A percentile compares a stretch with the other conserved stretches of the same genome.
Conservation (phyloP, 2,888 invertebrate genomes). For the Orthosia incerta region DNA sequence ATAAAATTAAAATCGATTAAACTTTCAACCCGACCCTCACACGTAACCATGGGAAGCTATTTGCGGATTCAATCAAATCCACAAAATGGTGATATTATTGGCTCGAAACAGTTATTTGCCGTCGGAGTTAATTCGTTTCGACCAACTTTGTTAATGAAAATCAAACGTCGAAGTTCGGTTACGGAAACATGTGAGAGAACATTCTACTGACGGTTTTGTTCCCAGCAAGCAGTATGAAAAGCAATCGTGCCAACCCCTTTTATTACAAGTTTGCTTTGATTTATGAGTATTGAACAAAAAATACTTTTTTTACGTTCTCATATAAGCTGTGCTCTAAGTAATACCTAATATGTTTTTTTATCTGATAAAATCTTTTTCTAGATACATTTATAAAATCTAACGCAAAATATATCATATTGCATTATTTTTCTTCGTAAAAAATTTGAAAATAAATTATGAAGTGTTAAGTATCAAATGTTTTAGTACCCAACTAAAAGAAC, state of each 20-base stretch:
- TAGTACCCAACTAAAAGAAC: not conserved
- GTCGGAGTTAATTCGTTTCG: constrained; percentile 67
- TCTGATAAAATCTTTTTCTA: not conserved
- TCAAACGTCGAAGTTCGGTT: constrained; percentile 61
- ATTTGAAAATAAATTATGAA: not conserved
- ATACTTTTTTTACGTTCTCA: constrained; percentile 1
- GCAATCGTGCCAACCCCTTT: constrained; percentile 34
- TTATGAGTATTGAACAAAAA: constrained; percentile 32
- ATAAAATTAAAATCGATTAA: constrained; percentile 62
- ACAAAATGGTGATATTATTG: constrained; percentile 85
- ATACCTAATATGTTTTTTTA: not conserved
- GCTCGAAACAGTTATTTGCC: constrained; percentile 78
- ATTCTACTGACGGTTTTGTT: constrained; percentile 25
- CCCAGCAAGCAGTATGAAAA: constrained; percentile 10
- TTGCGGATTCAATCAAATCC: constrained; percentile 89
- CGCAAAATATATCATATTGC: not conserved
- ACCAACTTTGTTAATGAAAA: constrained; percentile 68
- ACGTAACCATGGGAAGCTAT: constrained; percentile 86
- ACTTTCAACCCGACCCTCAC: constrained; percentile 67
- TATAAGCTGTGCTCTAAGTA: constrained; percentile 7
- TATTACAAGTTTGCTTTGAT: constrained; percentile 43
- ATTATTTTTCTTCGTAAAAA: not conserved
- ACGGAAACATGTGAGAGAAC: constrained; percentile 47
- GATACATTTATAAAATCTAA: not conserved
- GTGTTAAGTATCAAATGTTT: too few species aligned